Evolutionary conservation across 2,797 vertebrate species (phyloP).

Genomic region (Amphiprion clarkii): DNA sequence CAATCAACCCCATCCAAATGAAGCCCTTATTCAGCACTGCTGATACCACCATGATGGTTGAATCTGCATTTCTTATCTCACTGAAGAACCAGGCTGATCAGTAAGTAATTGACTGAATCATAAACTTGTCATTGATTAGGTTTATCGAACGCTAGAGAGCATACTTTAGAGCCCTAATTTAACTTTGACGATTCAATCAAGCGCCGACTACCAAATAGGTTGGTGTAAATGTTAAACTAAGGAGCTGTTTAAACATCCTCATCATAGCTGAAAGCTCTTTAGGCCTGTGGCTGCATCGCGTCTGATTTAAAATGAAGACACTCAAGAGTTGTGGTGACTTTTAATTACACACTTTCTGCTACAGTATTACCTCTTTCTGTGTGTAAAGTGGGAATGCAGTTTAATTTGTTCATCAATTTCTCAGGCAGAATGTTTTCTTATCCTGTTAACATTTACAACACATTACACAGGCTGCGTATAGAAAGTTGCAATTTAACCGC

Average conservation of each 20-base stretch:
- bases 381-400: slow-evolving; percentile 4
- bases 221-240: slow-evolving; percentile 33
- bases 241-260: slow-evolving; percentile 32
- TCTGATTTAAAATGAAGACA: slow-evolving; percentile 41
- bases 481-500: slow-evolving; percentile 25
- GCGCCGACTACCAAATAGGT: not conserved
- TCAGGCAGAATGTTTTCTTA: not conserved
- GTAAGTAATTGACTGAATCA: slow-evolving; percentile 50
- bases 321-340: slow-evolving; percentile 15
- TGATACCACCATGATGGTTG: slow-evolving; percentile 5
- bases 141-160: slow-evolving; percentile 26
- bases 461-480: slow-evolving; percentile 1
- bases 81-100: slow-evolving; percentile 17
- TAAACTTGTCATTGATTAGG: slow-evolving; percentile 38
- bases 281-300: slow-evolving; percentile 22
- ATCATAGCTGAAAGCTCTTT: slow-evolving; percentile 15
- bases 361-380: not conserved
- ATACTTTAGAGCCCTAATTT: slow-evolving; percentile 28
- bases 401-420: slow-evolving; percentile 31
- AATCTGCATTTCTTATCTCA: slow-evolving; percentile 41
- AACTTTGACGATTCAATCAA: slow-evolving; percentile 21
- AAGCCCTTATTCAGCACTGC: slow-evolving; percentile 37
- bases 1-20: slow-evolving; percentile 62
- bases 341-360: slow-evolving; percentile 22
- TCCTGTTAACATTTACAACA: not conserved